A percentile compares a stretch with the other conserved stretches of the same genome.
Evolutionary conservation across 2,113 vertebrate species (phyloP).

Genomic region (Xyliphius kryptos): DNA sequence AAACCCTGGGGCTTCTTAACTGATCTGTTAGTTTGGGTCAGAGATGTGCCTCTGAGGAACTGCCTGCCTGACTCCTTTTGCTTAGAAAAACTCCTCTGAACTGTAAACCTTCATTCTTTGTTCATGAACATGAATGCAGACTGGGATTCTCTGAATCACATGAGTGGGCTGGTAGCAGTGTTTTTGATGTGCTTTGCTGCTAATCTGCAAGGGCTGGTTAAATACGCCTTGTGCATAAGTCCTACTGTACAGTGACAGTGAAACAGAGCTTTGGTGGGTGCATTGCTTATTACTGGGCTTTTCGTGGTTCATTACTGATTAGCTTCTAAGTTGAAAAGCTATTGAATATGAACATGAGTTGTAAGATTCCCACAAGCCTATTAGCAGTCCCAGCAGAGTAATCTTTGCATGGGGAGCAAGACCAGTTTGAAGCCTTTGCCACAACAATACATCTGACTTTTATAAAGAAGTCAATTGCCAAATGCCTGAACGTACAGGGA

Average conservation of each 20-base stretch:
- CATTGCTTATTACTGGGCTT: constrained; percentile 14
- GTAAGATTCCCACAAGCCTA: constrained; percentile 17
- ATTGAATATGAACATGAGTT: constrained; percentile 28
- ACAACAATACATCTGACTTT: constrained; percentile 27
- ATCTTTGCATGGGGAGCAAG: constrained; percentile 29
- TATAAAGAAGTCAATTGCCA: too few relatives aligned
- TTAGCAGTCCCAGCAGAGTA: constrained; percentile 4
- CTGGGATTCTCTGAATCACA: constrained; percentile 33
- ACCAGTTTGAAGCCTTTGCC: constrained; percentile 23
- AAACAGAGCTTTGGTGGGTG: constrained; percentile 33
- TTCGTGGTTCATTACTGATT: constrained; percentile 25
- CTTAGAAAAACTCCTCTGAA: constrained; percentile 19
- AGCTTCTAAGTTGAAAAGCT: constrained; percentile 18
- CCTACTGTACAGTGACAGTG: constrained; percentile 28
- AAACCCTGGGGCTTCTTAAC: too few relatives aligned
- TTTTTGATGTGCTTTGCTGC: constrained; percentile 37
- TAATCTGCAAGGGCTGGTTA: constrained; percentile 42
- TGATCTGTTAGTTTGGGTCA: too few relatives aligned
- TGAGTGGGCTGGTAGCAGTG: constrained; percentile 31
- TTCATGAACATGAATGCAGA: constrained; percentile 22
- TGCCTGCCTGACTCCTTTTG: constrained; percentile 20
- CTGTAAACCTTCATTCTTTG: constrained; percentile 24
- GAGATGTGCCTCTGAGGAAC: constrained; percentile 25
- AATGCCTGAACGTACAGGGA: too few relatives aligned
- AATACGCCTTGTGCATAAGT: constrained; percentile 36